Evolutionary conservation across 2,797 vertebrate genomes (phyloP).

Genomic region (Molossus alvarezi): DNA sequence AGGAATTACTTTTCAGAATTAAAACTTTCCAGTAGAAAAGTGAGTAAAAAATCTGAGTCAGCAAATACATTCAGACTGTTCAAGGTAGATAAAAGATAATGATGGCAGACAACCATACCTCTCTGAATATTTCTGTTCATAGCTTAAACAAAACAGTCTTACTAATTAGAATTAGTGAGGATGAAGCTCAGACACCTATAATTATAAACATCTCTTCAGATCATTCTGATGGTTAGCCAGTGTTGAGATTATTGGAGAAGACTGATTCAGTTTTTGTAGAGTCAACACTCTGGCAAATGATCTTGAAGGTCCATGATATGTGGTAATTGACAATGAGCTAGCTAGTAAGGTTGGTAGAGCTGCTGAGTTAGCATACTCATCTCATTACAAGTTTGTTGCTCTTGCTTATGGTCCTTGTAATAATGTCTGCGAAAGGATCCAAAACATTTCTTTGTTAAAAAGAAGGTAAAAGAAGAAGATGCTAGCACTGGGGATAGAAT

Average conservation of each 20-base stretch:
- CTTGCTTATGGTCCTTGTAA: background rate
- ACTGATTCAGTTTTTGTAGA: background rate
- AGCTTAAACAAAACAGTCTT: conserved; percentile 47
- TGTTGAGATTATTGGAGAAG: background rate
- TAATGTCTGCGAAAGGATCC: background rate
- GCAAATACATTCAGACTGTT: conserved; percentile 38
- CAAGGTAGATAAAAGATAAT: background rate
- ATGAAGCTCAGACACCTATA: conserved; percentile 23
- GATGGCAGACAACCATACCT: background rate
- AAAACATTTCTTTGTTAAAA: background rate
- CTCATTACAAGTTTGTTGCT: background rate
- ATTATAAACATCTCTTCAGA: background rate
- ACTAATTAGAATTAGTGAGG: conserved; percentile 8
- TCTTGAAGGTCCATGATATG: background rate
- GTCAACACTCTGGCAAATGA: conserved; percentile 32
- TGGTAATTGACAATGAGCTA: background rate
- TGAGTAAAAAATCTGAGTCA: conserved; percentile 32
- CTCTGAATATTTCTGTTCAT: conserved; percentile 28
- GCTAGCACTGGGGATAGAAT: background rate
- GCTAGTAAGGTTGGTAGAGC: background rate
- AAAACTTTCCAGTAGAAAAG: conserved; percentile 15
- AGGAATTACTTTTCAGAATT: conserved; percentile 35
- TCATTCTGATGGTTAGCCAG: conserved; percentile 19
- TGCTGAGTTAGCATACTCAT: background rate
- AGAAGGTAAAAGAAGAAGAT: background rate